Evolutionary conservation across 2,888 invertebrate genomes (phyloP).

Genomic region (Capitulum mitella): DNA sequence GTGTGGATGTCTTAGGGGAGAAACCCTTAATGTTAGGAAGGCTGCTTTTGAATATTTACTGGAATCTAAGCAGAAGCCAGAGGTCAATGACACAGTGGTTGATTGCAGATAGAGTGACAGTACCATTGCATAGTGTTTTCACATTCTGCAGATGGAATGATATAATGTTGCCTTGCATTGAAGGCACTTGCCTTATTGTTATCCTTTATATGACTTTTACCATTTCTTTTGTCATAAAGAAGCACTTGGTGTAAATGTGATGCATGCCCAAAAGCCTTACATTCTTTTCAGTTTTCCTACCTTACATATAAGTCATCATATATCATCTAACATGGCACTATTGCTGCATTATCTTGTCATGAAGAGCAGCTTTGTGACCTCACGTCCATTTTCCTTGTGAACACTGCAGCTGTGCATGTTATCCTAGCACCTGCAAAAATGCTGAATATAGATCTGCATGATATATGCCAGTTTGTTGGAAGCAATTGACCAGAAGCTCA

Average conservation of each 20-base stretch:
- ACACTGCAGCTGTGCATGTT: background rate
- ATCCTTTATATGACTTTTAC: background rate
- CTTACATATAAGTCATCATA: background rate
- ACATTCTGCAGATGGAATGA: background rate
- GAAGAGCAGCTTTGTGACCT: background rate
- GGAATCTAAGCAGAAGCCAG: no score
- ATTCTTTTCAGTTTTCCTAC: background rate
- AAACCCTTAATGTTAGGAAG: no score
- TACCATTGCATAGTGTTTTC: no score
- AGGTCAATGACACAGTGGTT: no score
- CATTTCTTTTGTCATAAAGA: background rate
- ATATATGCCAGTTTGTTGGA: background rate
- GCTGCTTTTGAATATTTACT: no score
- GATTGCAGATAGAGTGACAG: no score
- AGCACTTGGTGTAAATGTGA: background rate
- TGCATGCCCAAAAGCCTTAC: background rate
- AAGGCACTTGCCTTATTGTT: background rate
- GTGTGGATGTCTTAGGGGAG: no score
- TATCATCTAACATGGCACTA: background rate
- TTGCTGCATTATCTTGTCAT: background rate
- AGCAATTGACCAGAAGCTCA: background rate
- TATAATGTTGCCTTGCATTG: background rate
- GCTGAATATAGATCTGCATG: background rate
- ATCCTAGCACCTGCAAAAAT: background rate
- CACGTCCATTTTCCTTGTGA: background rate